Conservation (phyloP, 1,140 invertebrate species). For the Sesamia nonagrioides region DNA sequence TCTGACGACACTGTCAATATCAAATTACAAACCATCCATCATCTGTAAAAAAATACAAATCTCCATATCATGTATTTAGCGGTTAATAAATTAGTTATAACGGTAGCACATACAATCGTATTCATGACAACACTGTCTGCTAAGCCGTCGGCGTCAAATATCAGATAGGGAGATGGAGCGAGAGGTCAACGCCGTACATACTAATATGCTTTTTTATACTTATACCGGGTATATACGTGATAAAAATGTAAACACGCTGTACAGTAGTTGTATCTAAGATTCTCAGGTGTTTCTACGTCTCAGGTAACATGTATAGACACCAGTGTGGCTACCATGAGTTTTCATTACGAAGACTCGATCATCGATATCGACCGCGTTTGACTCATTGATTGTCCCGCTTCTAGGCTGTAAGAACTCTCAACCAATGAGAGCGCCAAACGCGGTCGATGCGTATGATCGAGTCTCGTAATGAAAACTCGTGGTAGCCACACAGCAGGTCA, state of each 20-base stretch:
- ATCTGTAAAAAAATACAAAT: conserved; percentile 2
- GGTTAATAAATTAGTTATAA: not conserved
- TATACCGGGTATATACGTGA: not conserved
- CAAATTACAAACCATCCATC: not conserved
- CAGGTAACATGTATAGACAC: no score
- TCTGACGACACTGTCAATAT: not conserved
- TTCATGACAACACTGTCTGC: not conserved
- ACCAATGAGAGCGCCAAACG: no score
- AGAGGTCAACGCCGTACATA: not conserved
- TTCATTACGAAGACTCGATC: no score
- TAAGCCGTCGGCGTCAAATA: not conserved
- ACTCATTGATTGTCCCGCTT: no score
- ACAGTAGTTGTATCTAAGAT: not conserved
- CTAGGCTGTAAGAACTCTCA: no score
- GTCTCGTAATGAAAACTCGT: no score
- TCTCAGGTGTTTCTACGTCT: no score
- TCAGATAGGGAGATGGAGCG: not conserved
- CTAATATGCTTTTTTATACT: not conserved
- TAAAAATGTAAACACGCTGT: not conserved
- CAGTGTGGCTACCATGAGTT: no score
- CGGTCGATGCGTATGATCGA: no score
- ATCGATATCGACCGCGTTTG: no score
- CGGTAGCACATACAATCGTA: not conserved
- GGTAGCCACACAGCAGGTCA: no score
- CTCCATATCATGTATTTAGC: conserved; percentile 14